Conservation (phyloP, 2,888 invertebrate genomes). For the Gnatocerus cornutus region DNA sequence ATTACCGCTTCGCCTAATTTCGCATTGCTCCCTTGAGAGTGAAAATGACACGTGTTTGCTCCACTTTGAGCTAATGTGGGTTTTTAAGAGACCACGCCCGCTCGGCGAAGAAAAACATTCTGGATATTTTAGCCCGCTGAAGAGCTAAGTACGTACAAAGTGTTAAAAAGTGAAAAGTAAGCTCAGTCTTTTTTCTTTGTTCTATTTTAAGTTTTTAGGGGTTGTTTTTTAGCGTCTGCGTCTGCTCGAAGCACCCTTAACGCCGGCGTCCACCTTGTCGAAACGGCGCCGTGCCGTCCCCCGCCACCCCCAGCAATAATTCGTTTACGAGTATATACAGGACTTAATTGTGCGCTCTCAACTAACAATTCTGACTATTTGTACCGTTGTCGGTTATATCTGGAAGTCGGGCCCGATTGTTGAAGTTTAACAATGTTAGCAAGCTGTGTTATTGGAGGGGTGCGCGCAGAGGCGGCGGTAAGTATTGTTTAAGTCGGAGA, state of each 20-base stretch:
- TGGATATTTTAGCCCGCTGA: too few relatives aligned
- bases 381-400: constrained; percentile 35
- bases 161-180: too few relatives aligned
- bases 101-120: too few relatives aligned
- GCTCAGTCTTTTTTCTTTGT: too few relatives aligned
- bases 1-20: too few relatives aligned
- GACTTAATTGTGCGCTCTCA: constrained; percentile 39
- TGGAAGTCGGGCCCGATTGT: constrained; percentile 29
- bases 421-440: constrained; percentile 41
- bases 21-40: too few relatives aligned
- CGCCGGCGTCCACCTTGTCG: constrained; percentile 12
- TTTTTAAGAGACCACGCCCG: too few relatives aligned
- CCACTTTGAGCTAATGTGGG: too few relatives aligned
- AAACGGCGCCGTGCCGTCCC: constrained; percentile 10
- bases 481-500: constrained; percentile 42
- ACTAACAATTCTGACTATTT: constrained; percentile 48
- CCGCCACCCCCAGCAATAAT: constrained; percentile 25
- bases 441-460: constrained; percentile 37
- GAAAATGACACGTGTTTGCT: too few relatives aligned
- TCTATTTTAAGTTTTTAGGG: neutral
- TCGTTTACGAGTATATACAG: constrained; percentile 28
- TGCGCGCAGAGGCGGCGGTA: neutral
- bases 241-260: constrained; percentile 2
- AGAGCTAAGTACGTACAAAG: too few relatives aligned
- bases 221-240: neutral